Evolutionary conservation across 2,888 invertebrate genomes (phyloP).

Genomic region (Sipha maydis): DNA sequence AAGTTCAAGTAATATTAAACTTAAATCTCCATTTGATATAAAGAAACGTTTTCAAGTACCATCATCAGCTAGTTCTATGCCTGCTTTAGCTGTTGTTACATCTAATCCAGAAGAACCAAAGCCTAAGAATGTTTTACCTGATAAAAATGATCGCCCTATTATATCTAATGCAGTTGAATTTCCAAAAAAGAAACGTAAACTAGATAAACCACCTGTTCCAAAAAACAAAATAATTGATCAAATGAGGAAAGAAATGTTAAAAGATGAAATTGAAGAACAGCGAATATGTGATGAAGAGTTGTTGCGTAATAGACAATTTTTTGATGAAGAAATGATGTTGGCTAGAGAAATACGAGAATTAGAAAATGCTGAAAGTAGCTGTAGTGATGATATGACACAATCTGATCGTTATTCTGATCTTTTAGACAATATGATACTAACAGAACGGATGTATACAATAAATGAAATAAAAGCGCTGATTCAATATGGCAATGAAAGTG

Average conservation of each 20-base stretch:
- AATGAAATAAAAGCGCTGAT: slow-evolving; percentile 59
- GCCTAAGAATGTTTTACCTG: slow-evolving; percentile 14
- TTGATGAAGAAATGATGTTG: slow-evolving; percentile 60
- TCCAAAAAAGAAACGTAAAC: slow-evolving; percentile 49
- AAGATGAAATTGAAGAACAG: slow-evolving; percentile 58
- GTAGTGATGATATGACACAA: slow-evolving; percentile 60
- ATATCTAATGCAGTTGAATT: slow-evolving; percentile 48
- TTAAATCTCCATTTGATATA: slow-evolving; percentile 62
- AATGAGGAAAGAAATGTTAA: slow-evolving; percentile 58
- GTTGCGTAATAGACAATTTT: slow-evolving; percentile 53
- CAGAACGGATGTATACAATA: slow-evolving; percentile 58
- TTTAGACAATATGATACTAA: slow-evolving; percentile 56
- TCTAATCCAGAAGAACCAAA: slow-evolving; percentile 32
- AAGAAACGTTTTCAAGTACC: slow-evolving; percentile 83
- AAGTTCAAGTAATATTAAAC: slow-evolving; percentile 65
- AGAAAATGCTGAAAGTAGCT: slow-evolving; percentile 58
- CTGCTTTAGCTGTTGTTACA: slow-evolving; percentile 72
- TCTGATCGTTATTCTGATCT: slow-evolving; percentile 58
- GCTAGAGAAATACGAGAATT: slow-evolving; percentile 56
- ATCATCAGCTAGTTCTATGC: slow-evolving; percentile 83
- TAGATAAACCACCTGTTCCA: slow-evolving; percentile 26
- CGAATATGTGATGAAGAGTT: slow-evolving; percentile 54
- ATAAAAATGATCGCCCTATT: slow-evolving; percentile 55
- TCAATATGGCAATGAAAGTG: slow-evolving; percentile 54
- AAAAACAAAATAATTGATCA: slow-evolving; percentile 57